Conservation (phyloP, 2,888 invertebrate species). For the Gastracanthus pulcherrimus region DNA sequence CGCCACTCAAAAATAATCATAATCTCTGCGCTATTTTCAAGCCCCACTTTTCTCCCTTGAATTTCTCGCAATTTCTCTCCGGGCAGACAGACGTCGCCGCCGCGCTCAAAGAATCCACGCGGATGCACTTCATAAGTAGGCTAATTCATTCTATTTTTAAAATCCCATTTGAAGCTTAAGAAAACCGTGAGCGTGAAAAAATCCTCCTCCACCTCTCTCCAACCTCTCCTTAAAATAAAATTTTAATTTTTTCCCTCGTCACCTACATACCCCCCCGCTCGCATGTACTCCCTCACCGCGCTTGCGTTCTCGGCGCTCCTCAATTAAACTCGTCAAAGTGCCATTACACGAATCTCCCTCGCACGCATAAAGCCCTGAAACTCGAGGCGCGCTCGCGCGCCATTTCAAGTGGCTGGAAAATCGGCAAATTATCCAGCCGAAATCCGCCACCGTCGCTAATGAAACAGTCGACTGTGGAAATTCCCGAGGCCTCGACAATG, state of each 20-base stretch:
- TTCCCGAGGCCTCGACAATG: conserved; percentile 44
- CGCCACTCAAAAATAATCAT: background rate
- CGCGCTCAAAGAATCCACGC: background rate
- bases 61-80: conserved; percentile 2
- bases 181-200: background rate
- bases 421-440: conserved; percentile 56
- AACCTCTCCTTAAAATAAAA: background rate
- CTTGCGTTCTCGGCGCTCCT: background rate
- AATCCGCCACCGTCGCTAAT: conserved; percentile 34
- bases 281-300: background rate
- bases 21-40: background rate
- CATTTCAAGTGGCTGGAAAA: conserved; percentile 48
- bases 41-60: background rate
- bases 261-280: background rate
- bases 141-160: conserved; percentile 4
- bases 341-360: conserved; percentile 7
- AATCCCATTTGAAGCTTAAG: background rate
- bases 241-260: background rate
- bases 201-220: background rate
- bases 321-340: conserved; percentile 16
- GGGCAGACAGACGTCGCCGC: background rate
- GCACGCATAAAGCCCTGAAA: background rate
- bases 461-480: conserved; percentile 30
- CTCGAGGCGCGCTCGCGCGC: background rate
- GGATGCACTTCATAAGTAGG: conserved; percentile 9